Base-by-base conservation (phyloP, 2,113 vertebrate species). In the Tragulus kanchil region DNA sequence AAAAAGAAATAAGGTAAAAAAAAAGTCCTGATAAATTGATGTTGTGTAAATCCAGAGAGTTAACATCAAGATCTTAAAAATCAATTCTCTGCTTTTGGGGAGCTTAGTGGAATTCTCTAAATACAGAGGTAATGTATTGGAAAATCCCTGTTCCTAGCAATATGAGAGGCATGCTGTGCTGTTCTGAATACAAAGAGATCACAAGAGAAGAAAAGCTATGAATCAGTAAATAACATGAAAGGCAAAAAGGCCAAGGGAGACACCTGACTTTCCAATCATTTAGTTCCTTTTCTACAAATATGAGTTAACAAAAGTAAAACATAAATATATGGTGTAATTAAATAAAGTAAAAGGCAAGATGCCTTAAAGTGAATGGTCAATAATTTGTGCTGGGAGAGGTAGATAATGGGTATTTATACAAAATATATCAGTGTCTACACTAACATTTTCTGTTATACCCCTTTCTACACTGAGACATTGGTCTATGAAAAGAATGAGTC, bases 11-110 rank as follows among this genome's bases (percentile, higher is more conserved):
- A 90, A 93, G 62, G 12, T 11, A 45, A 64, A 62, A 65, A 93
- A n/a, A 36, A 36, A 36, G 2, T 36, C 36, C 50, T 52, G n/a
- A 65, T 52, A 82, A 28, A 94, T 75, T 97, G 79, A 93, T 90
- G 17, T 19, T 1, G 1, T 89, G 23, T 85, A 81, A 95, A 97
- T 81, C 84, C 0, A 0, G 0, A 15, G 67, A 87, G 71, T 97
- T 94, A 94, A 78, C 0, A 19, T 65, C 0, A 11, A 61, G 59
- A 96, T 96, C 58, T 97, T 97, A 95, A 97, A 94, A 97, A 95
- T 98, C 85, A 78, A 26, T 96, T 95, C 86, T 78, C 31, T 28
- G 28, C 83, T 97, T 94, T 81, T 0, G 8, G 90, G 21, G 6
- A 42, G 52, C 50, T 42, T 69, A 83, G 45, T 62, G 69, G 85